These are phyloP conservation scores for Sweltsa coloradensis DNA, from an alignment of 1,140 invertebrate species.

Conservation along the genomic window DNA sequence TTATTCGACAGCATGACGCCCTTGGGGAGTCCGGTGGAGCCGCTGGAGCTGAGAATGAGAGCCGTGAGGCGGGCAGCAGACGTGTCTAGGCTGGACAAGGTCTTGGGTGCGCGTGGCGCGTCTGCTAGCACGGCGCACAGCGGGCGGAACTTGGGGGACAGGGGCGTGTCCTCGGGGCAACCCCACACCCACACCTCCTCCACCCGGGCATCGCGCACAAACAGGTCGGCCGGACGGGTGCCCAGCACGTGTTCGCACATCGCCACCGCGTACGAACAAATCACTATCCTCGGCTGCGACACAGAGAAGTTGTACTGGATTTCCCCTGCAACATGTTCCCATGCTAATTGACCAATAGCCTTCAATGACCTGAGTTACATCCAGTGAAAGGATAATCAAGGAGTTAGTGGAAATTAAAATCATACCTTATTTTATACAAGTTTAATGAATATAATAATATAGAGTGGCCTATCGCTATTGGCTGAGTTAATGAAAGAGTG, in stretches of 20 bases:
- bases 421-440: no score
- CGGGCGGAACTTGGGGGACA: not conserved
- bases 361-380: no score
- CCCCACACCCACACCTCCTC: not conserved
- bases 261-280: not conserved
- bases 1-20: slow-evolving; percentile 59
- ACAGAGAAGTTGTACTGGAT: not conserved
- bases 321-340: slow-evolving; percentile 8
- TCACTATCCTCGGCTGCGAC: not conserved
- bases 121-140: not conserved
- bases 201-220: not conserved
- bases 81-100: no score
- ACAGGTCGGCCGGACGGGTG: no score
- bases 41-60: slow-evolving; percentile 30
- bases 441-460: no score
- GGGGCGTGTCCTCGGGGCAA: not conserved
- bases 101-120: not conserved
- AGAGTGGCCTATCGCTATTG: no score
- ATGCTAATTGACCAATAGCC: no score
- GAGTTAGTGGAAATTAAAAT: no score
- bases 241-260: no score
- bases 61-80: no score
- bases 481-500: no score
- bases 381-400: no score
- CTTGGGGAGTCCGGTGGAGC: slow-evolving; percentile 66